Evolutionary conservation across 2,888 invertebrate species (phyloP).

Genomic region (Morpho achilles): DNA sequence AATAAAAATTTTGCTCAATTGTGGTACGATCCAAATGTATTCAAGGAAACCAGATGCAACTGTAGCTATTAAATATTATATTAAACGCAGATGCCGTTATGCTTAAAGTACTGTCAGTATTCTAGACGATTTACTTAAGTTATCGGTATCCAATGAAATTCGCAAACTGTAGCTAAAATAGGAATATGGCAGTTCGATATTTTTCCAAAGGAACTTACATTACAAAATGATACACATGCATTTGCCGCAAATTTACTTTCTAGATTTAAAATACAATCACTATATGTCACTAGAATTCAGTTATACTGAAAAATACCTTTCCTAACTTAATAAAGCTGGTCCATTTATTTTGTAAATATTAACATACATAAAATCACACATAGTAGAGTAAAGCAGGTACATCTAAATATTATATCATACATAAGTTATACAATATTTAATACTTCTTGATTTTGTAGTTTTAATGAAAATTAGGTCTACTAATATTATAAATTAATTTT

Average conservation of each 20-base stretch:
- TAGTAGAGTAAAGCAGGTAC: slow-evolving; percentile 37
- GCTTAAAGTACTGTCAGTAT: too few species aligned
- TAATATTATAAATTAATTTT: slow-evolving; percentile 2
- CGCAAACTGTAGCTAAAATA: too few species aligned
- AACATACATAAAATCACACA: slow-evolving; percentile 61
- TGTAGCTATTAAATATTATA: too few species aligned
- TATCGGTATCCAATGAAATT: too few species aligned
- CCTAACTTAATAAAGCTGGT: slow-evolving; percentile 60
- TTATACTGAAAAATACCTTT: slow-evolving; percentile 49
- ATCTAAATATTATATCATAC: background rate
- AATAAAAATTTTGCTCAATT: background rate
- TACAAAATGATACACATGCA: slow-evolving; percentile 15
- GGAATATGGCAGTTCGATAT: slow-evolving; percentile 30
- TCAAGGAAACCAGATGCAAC: too few species aligned
- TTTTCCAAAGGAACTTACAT: slow-evolving; percentile 26
- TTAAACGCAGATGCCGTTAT: too few species aligned
- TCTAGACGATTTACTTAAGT: too few species aligned
- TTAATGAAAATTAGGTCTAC: slow-evolving; percentile 1
- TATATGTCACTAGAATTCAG: slow-evolving; percentile 49
- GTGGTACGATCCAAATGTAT: too few species aligned
- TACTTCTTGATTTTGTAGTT: background rate
- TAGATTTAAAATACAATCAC: slow-evolving; percentile 40
- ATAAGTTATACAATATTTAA: background rate
- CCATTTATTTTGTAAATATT: slow-evolving; percentile 55
- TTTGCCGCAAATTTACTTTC: slow-evolving; percentile 40